Evolutionary conservation across 2,113 vertebrate genomes (phyloP).

Genomic region (Amblyopsis rosae): DNA sequence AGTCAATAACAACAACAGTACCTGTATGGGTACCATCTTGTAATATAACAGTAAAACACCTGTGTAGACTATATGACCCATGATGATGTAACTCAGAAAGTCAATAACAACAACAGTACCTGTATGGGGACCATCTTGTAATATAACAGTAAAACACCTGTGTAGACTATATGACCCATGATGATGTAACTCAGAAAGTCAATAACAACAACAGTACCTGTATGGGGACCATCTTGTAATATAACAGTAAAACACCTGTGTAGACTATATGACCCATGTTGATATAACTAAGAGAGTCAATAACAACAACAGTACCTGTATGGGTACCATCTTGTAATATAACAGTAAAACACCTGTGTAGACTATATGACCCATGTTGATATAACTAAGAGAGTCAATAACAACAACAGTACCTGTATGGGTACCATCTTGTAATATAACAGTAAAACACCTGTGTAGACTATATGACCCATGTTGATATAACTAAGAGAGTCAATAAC

Average conservation of each 20-base stretch:
- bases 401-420: constrained; percentile 45
- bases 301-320: constrained; percentile 43
- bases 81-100: no score
- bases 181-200: background rate
- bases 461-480: background rate
- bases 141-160: background rate
- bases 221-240: constrained; percentile 46
- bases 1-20: no score
- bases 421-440: constrained; percentile 38
- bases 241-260: background rate
- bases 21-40: no score
- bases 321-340: constrained; percentile 41
- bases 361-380: no score
- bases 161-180: no score
- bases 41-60: no score
- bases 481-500: background rate
- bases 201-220: constrained; percentile 39
- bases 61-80: no score
- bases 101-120: no score
- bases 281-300: background rate
- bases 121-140: no score
- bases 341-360: background rate
- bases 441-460: background rate
- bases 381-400: background rate
- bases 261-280: no score